These are phyloP conservation scores for Archilochus colubris DNA, from an alignment of 2,113 vertebrate genomes.

Conservation along the genomic window DNA sequence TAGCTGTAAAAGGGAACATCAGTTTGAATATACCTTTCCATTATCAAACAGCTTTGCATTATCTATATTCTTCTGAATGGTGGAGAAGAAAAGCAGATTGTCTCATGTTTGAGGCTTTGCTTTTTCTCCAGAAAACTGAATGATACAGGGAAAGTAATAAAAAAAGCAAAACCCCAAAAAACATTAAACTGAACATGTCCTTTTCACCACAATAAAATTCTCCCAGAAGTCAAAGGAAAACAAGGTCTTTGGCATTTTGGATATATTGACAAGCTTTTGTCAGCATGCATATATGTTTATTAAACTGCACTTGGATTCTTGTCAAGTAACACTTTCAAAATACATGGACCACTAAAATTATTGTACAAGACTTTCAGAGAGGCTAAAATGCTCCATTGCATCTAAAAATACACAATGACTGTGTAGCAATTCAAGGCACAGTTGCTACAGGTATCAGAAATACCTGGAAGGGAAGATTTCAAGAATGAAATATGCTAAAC, in stretches of 20 bases:
- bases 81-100: background rate
- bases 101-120: background rate
- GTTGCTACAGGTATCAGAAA: background rate
- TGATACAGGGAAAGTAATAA: background rate
- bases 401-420: background rate
- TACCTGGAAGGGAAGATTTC: background rate
- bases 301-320: background rate
- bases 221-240: background rate
- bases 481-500: constrained; percentile 4
- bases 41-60: background rate
- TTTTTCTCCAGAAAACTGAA: background rate
- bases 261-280: constrained; percentile 11
- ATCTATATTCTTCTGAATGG: background rate
- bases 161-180: background rate
- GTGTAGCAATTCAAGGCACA: background rate
- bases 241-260: background rate
- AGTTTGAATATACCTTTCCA: background rate
- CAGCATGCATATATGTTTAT: background rate
- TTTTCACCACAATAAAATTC: background rate
- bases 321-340: background rate
- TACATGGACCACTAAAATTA: background rate
- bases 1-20: background rate
- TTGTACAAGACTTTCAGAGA: background rate
- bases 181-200: background rate
- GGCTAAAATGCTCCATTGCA: background rate